phyloP scores from a whole-genome alignment of 2,797 vertebrate genomes.

The Apogon hyalosoma region DNA sequence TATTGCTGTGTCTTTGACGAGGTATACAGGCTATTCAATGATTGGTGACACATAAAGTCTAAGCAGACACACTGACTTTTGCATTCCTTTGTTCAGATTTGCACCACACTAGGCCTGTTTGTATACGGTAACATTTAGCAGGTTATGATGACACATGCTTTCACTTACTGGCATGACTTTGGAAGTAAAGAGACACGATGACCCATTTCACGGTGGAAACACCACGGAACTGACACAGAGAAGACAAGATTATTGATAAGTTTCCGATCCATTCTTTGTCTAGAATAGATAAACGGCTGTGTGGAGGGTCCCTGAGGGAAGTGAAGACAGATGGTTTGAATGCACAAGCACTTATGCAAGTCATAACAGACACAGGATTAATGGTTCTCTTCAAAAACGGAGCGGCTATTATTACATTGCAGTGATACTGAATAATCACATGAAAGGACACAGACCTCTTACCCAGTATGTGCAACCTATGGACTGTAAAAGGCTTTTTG shows the following conservation, averaged over 20 bases:
- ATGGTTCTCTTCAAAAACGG: conserved; percentile 55
- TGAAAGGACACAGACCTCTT: conserved; percentile 56
- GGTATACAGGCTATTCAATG: conserved; percentile 82
- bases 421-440: conserved; percentile 59
- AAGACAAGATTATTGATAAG: conserved; percentile 44
- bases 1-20: conserved; percentile 84
- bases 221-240: conserved; percentile 46
- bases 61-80: conserved; percentile 62
- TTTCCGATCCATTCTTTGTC: conserved; percentile 57
- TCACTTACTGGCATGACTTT: conserved; percentile 60
- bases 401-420: conserved; percentile 60
- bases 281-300: conserved; percentile 58
- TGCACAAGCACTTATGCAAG: conserved; percentile 49
- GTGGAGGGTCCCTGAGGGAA: conserved; percentile 79
- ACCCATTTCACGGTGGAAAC: conserved; percentile 52
- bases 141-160: conserved; percentile 65
- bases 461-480: conserved; percentile 56
- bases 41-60: conserved; percentile 67
- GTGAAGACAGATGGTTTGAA: conserved; percentile 64
- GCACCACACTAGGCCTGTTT: conserved; percentile 59
- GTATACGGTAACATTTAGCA: conserved; percentile 56
- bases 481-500: conserved; percentile 55
- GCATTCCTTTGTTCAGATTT: conserved; percentile 72
- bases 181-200: conserved; percentile 53
- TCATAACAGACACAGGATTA: conserved; percentile 59